phyloP scores from a whole-genome alignment of 92 coral and sea anemone species.

The Zoanthus sansibaricus region DNA sequence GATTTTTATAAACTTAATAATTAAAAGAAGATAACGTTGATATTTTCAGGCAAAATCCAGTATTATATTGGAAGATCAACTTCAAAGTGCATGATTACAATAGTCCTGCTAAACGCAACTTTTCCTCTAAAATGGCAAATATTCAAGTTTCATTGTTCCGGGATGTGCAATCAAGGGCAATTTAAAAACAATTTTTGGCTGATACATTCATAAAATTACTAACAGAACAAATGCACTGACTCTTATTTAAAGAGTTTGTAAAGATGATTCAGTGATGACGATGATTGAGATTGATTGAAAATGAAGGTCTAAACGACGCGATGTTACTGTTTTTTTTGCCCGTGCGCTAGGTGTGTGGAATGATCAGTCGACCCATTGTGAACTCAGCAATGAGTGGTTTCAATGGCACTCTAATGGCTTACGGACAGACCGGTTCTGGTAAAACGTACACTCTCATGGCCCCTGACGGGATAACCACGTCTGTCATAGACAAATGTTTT shows the following conservation, averaged over 20 bases:
- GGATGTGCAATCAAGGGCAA: too few relatives aligned
- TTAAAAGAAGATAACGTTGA: neutral
- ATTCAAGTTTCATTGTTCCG: too few relatives aligned
- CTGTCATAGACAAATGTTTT: constrained; percentile 91
- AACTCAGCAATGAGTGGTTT: constrained; percentile 96
- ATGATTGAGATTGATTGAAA: neutral
- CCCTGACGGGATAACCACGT: constrained; percentile 93
- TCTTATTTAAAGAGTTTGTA: too few relatives aligned
- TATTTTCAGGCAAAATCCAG: neutral
- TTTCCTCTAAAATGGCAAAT: too few relatives aligned
- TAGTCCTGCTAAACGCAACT: neutral
- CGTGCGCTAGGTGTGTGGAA: constrained; percentile 74
- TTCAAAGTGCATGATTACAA: neutral
- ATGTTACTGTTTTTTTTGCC: neutral
- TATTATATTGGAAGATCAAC: too few relatives aligned
- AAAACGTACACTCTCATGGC: constrained; percentile 98
- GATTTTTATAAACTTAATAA: too few relatives aligned
- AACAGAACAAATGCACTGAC: too few relatives aligned
- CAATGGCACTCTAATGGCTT: constrained; percentile 98
- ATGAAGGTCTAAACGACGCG: neutral
- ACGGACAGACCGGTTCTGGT: constrained; percentile 99
- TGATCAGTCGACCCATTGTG: constrained; percentile 90
- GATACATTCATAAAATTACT: too few relatives aligned
- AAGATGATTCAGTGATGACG: too few relatives aligned
- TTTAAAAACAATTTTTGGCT: too few relatives aligned